These are phyloP conservation scores for Leuciscus waleckii DNA, from an alignment of 2,797 vertebrate genomes.

Conservation along the genomic window DNA sequence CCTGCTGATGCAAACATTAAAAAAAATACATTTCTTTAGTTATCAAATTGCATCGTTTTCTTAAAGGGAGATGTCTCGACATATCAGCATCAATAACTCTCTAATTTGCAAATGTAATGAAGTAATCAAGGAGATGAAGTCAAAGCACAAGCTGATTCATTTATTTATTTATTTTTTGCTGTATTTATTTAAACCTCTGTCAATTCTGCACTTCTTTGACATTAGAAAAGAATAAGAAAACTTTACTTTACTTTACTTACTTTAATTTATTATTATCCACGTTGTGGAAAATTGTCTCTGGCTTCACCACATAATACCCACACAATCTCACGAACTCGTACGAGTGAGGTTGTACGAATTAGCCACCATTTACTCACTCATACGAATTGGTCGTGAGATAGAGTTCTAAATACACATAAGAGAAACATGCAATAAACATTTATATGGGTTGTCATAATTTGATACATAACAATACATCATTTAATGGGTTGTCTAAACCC, in stretches of 20 bases:
- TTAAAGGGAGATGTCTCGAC: constrained; percentile 12
- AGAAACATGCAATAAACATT: no score
- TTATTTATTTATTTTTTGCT: neutral
- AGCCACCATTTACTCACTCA: no score
- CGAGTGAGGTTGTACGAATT: no score
- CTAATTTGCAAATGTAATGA: constrained; percentile 30
- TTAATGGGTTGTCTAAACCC: no score
- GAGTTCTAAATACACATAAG: no score
- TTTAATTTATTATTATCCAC: neutral
- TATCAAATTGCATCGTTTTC: neutral
- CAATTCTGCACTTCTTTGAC: neutral
- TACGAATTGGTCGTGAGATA: no score
- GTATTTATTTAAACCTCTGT: neutral
- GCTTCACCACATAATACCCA: neutral
- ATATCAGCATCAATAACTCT: constrained; percentile 7
- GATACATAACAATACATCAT: no score
- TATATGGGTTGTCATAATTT: no score
- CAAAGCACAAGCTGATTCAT: neutral
- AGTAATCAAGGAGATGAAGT: neutral
- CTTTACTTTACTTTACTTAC: no score
- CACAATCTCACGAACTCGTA: no score
- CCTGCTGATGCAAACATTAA: neutral
- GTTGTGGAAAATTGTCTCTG: neutral
- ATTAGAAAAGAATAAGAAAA: neutral
- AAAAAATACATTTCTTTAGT: neutral